Conservation (phyloP, 2,113 vertebrate genomes). For the Pedionomus torquatus region DNA sequence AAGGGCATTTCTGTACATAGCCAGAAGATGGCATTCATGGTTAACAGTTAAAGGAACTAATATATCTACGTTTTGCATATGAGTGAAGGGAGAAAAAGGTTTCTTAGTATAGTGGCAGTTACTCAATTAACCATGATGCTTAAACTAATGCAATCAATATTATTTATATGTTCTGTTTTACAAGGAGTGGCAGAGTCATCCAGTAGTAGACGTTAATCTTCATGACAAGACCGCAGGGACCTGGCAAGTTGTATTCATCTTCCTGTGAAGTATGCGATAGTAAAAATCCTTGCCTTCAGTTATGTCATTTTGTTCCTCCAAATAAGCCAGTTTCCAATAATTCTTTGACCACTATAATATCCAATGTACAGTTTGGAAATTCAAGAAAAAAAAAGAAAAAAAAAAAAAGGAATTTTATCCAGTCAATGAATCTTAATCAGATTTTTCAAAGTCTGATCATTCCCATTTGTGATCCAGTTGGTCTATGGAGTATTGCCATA, state of each 20-base stretch:
- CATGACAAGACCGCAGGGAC: conserved; percentile 16
- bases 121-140: conserved; percentile 24
- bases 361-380: not conserved
- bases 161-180: not conserved
- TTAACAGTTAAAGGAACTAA: not conserved
- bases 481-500: conserved; percentile 55
- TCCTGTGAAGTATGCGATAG: not conserved
- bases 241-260: conserved; percentile 17
- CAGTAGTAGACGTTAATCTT: conserved; percentile 22
- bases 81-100: not conserved
- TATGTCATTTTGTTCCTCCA: not conserved
- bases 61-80: not conserved
- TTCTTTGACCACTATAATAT: not conserved
- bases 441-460: conserved; percentile 60
- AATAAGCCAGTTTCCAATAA: not conserved
- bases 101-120: not conserved
- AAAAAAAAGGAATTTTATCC: not conserved
- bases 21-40: conserved; percentile 68
- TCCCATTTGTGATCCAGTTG: conserved; percentile 55
- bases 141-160: not conserved
- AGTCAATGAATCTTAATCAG: conserved; percentile 46
- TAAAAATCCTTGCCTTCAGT: conserved; percentile 4
- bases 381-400: not conserved
- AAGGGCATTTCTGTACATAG: not conserved
- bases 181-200: not conserved